A percentile compares a stretch with the other conserved stretches of the same genome.
These are phyloP conservation scores for Candidula unifasciata DNA, from an alignment of 2,888 invertebrate species.

Conservation along the genomic window DNA sequence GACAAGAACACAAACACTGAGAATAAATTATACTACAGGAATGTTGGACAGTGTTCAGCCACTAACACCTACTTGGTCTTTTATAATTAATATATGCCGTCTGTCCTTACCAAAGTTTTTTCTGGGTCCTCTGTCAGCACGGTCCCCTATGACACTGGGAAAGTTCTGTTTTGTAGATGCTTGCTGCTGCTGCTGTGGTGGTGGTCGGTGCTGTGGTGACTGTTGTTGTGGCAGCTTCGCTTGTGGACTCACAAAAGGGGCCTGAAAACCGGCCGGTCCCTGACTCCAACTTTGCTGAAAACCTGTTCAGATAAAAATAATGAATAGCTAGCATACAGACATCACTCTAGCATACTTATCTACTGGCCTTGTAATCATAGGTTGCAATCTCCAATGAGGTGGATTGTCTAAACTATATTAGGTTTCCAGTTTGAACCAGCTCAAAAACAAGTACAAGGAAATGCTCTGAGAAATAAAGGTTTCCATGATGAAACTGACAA, in stretches of 20 bases:
- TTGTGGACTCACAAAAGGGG: constrained; percentile 23
- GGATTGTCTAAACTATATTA: no score
- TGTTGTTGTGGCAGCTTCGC: constrained; percentile 21
- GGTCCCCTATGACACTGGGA: constrained; percentile 70
- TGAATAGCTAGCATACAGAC: neutral
- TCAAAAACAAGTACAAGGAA: no score
- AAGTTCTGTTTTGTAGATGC: constrained; percentile 61
- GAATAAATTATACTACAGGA: no score
- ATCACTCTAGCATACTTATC: neutral
- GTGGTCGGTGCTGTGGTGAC: constrained; percentile 50
- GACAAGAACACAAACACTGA: no score
- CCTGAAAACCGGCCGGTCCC: constrained; percentile 38
- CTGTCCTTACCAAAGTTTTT: constrained; percentile 67
- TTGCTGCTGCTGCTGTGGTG: constrained; percentile 54
- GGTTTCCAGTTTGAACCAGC: no score
- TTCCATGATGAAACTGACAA: no score
- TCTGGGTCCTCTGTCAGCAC: constrained; percentile 69
- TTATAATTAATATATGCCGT: neutral
- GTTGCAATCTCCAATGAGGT: no score
- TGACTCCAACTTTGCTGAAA: constrained; percentile 28
- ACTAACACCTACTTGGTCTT: no score
- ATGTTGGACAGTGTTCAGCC: no score
- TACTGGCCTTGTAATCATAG: no score
- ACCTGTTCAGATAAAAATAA: neutral
- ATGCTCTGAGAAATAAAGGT: no score